phyloP scores from a whole-genome alignment of 2,113 vertebrate species.

The Geothlypis trichas region DNA sequence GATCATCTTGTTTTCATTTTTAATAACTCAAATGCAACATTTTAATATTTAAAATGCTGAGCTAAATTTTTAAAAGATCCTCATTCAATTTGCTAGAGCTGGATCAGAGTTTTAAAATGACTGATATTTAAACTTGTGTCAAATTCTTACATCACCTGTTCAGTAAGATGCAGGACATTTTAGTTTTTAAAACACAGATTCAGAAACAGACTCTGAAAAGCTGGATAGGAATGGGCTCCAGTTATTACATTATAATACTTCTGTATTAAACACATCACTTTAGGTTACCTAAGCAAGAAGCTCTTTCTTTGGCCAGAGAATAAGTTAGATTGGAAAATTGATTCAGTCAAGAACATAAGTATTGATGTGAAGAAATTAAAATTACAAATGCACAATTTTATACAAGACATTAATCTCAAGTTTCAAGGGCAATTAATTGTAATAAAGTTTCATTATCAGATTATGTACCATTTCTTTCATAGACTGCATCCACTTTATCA shows the following conservation, averaged over 20 bases:
- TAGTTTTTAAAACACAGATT: background rate
- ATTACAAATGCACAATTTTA: background rate
- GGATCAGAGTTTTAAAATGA: background rate
- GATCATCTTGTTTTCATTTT: background rate
- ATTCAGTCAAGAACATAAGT: background rate
- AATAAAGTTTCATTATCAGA: background rate
- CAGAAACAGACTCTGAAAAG: background rate
- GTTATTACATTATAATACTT: background rate
- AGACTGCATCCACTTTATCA: conserved; percentile 87
- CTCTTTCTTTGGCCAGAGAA: background rate
- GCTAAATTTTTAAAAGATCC: background rate
- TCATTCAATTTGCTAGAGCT: background rate
- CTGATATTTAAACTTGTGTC: background rate
- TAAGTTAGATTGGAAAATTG: background rate
- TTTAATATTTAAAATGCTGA: background rate
- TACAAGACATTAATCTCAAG: background rate
- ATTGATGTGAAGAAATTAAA: background rate
- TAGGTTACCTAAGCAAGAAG: background rate
- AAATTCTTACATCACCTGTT: background rate
- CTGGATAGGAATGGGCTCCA: background rate
- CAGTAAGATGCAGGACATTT: background rate
- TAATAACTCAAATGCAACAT: background rate
- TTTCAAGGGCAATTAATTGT: background rate
- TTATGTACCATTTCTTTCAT: conserved; percentile 82
- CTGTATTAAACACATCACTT: background rate